These are phyloP conservation scores for Zaprionus nigranus DNA, from an alignment of 1,140 invertebrate species.

Conservation along the genomic window DNA sequence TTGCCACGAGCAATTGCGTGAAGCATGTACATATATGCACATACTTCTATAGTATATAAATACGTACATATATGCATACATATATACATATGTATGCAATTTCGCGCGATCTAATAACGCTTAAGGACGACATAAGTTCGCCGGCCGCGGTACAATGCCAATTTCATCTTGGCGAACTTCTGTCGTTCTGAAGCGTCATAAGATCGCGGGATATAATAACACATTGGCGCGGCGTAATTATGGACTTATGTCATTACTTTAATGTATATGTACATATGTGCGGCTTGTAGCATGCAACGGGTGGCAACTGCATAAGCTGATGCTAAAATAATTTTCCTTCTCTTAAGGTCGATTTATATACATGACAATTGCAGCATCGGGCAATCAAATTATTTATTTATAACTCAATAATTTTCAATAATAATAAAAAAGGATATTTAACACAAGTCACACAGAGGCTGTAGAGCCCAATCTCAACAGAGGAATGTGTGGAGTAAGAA, in stretches of 20 bases:
- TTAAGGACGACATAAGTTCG: too few relatives aligned
- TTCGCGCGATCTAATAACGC: too few relatives aligned
- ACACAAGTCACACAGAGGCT: background rate
- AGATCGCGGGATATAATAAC: too few relatives aligned
- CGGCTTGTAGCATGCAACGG: background rate
- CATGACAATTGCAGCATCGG: constrained; percentile 22
- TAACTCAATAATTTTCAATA: constrained; percentile 17
- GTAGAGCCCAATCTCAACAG: background rate
- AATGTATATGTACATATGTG: background rate
- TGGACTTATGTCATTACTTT: background rate
- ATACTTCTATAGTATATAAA: too few relatives aligned
- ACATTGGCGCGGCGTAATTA: too few relatives aligned
- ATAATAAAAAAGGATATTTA: constrained; percentile 6
- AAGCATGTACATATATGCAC: too few relatives aligned
- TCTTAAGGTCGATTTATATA: constrained; percentile 7
- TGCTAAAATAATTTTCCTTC: constrained; percentile 1
- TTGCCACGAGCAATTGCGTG: too few relatives aligned
- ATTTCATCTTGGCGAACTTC: too few relatives aligned
- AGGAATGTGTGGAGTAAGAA: constrained; percentile 1
- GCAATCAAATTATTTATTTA: constrained; percentile 24
- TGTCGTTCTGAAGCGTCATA: too few relatives aligned
- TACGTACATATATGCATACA: too few relatives aligned
- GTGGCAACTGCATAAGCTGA: constrained; percentile 5
- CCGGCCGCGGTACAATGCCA: too few relatives aligned
- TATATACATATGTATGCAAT: too few relatives aligned